Evolutionary conservation across 2,797 vertebrate genomes (phyloP).

Genomic region (Takifugu ocellatus): DNA sequence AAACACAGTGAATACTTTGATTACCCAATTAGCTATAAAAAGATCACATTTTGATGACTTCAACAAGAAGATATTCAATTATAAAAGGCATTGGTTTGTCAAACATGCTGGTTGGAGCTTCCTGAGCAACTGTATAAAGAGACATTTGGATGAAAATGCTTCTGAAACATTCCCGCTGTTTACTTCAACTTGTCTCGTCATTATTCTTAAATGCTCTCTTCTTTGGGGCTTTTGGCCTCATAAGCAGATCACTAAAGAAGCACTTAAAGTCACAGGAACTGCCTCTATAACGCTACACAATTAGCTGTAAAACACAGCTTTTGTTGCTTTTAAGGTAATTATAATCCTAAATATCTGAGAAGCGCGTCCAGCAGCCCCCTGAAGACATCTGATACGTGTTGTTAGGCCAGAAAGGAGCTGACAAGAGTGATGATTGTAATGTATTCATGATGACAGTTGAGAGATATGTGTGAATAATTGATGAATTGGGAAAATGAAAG

Average conservation of each 20-base stretch:
- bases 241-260: slow-evolving; percentile 17
- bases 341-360: slow-evolving; percentile 3
- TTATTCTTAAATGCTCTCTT: not conserved
- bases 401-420: not conserved
- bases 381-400: not conserved
- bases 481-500: slow-evolving; percentile 56
- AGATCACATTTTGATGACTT: too few relatives aligned
- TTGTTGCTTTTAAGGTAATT: not conserved
- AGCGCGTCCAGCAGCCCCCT: not conserved
- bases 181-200: not conserved
- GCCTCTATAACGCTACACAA: not conserved
- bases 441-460: slow-evolving; percentile 33
- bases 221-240: not conserved
- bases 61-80: too few relatives aligned
- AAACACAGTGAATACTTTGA: too few relatives aligned
- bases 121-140: too few relatives aligned
- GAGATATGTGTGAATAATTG: slow-evolving; percentile 52
- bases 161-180: not conserved
- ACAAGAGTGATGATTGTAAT: slow-evolving; percentile 37
- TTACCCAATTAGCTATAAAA: too few relatives aligned
- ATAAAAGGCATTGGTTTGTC: too few relatives aligned
- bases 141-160: not conserved
- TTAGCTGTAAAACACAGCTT: not conserved
- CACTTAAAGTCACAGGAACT: slow-evolving; percentile 11
- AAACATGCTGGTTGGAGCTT: too few relatives aligned